These are phyloP conservation scores for Heliconius aoede DNA, from an alignment of 2,888 invertebrate species.

Conservation along the genomic window DNA sequence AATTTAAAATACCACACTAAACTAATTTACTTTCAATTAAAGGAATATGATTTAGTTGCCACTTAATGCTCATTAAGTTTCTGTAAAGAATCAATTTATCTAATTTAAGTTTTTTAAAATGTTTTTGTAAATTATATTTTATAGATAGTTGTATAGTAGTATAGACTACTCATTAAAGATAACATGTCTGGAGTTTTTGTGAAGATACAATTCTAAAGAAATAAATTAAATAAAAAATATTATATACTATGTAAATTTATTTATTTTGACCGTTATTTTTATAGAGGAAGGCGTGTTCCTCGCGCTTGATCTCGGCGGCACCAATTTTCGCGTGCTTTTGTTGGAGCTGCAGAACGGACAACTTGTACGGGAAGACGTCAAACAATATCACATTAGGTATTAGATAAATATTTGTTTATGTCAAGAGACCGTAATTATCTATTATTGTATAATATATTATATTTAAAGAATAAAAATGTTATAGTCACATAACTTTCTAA, in stretches of 20 bases:
- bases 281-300: conserved; percentile 88
- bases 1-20: no score
- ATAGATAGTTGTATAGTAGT: not conserved
- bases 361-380: conserved; percentile 83
- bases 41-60: no score
- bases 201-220: no score
- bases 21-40: no score
- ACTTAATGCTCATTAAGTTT: no score
- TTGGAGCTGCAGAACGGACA: conserved; percentile 84
- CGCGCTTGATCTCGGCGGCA: conserved; percentile 92
- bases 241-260: not conserved
- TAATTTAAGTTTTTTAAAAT: no score
- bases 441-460: no score
- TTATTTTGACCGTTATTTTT: conserved; percentile 19
- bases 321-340: conserved; percentile 90
- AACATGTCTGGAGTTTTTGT: not conserved
- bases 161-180: no score
- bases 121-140: not conserved
- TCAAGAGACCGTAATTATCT: not conserved
- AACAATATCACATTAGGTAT: conserved; percentile 84
- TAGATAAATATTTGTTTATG: not conserved
- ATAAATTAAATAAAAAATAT: not conserved
- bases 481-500: no score
- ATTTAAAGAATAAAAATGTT: no score
- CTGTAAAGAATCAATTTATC: no score